A percentile compares a stretch with the other conserved stretches of the same genome.
phyloP scores from a whole-genome alignment of 2,888 invertebrate genomes.

The Nomada ruficornis region DNA sequence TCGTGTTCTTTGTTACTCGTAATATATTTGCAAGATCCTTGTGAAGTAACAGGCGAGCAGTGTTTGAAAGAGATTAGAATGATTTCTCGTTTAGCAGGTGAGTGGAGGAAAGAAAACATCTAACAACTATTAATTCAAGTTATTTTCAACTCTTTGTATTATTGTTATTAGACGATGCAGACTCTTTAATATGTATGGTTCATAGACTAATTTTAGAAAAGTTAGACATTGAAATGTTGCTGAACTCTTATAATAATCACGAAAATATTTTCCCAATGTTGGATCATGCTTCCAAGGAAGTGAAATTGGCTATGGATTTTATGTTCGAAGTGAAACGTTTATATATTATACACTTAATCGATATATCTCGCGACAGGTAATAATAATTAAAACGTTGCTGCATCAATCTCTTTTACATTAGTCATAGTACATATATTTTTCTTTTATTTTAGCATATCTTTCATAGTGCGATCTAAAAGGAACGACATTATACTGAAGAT shows the following conservation, averaged over 20 bases:
- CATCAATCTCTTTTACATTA: not conserved
- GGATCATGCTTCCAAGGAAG: conserved; percentile 71
- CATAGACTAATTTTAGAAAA: conserved; percentile 73
- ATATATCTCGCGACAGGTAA: conserved; percentile 73
- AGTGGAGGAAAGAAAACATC: conserved; percentile 23
- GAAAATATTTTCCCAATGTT: conserved; percentile 74
- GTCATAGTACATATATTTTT: not conserved
- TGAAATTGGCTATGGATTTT: conserved; percentile 76
- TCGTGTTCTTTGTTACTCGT: conserved; percentile 73
- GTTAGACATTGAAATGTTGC: conserved; percentile 62
- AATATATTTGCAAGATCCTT: conserved; percentile 61
- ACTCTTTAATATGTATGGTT: conserved; percentile 67
- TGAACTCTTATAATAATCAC: conserved; percentile 58
- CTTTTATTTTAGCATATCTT: conserved; percentile 72
- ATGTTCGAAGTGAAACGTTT: conserved; percentile 74
- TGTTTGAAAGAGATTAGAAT: conserved; percentile 66
- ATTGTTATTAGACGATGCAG: conserved; percentile 60
- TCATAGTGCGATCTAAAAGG: conserved; percentile 68
- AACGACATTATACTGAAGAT: conserved; percentile 74
- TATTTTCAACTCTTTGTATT: not conserved
- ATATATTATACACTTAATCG: conserved; percentile 68
- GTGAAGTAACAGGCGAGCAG: conserved; percentile 19
- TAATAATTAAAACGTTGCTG: conserved; percentile 6
- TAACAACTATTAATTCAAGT: conserved; percentile 9
- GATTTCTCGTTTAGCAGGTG: conserved; percentile 71